These are phyloP conservation scores for Donacobius atricapilla DNA, from an alignment of 2,113 vertebrate species.

Conservation along the genomic window DNA sequence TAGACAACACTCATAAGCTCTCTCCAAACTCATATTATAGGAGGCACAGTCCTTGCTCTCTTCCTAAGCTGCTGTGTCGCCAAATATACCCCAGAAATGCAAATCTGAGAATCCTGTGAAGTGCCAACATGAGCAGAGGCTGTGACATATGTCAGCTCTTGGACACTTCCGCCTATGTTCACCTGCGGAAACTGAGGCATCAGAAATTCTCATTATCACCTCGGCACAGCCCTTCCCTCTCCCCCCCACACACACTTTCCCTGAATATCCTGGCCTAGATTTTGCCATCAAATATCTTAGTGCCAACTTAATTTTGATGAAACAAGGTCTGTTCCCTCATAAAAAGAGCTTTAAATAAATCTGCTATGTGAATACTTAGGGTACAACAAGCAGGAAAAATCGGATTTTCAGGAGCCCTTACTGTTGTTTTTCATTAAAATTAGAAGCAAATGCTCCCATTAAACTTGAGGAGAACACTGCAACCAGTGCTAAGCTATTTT, in stretches of 20 bases:
- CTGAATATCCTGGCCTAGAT: slow-evolving; percentile 4
- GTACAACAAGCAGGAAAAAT: slow-evolving; percentile 16
- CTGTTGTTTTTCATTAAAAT: slow-evolving; percentile 6
- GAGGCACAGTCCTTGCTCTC: background rate
- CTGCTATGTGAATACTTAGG: background rate
- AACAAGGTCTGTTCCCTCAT: slow-evolving; percentile 20
- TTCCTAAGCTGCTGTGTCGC: background rate
- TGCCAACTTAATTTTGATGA: background rate
- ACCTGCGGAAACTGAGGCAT: background rate
- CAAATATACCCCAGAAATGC: background rate
- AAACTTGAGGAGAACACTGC: background rate
- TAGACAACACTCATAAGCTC: background rate
- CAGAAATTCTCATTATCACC: background rate
- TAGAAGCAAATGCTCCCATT: slow-evolving; percentile 10
- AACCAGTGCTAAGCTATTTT: background rate
- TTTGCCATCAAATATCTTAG: background rate
- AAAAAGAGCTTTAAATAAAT: slow-evolving; percentile 48
- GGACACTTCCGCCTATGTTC: background rate
- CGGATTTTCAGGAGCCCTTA: background rate
- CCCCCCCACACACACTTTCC: background rate
- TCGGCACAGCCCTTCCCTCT: background rate
- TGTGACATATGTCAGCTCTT: background rate
- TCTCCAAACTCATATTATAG: background rate
- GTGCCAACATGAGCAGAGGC: background rate
- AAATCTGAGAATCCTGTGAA: background rate